A percentile compares a stretch with the other conserved stretches of the same genome.
These are phyloP conservation scores for Anarrhichthys ocellatus DNA, from an alignment of 2,113 vertebrate species.

Conservation along the genomic window DNA sequence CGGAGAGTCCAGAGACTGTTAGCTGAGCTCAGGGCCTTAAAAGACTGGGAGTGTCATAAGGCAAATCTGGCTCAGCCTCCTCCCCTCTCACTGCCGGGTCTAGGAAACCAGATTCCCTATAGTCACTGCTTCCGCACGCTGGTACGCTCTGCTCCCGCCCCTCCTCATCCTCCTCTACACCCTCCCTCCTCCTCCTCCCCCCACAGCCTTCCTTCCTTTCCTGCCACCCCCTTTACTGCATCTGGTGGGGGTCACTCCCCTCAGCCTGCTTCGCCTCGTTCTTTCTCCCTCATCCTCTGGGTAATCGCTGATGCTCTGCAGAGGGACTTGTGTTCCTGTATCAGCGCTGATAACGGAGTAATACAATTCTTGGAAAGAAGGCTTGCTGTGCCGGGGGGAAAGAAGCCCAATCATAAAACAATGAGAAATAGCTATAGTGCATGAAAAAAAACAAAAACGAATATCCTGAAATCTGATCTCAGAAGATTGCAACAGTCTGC, in stretches of 20 bases:
- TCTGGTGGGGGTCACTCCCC: constrained; percentile 19
- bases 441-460: background rate
- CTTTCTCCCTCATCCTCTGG: constrained; percentile 1
- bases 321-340: background rate
- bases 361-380: constrained; percentile 46
- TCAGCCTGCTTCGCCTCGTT: background rate
- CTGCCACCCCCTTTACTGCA: constrained; percentile 28
- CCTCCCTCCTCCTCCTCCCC: background rate
- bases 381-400: constrained; percentile 11
- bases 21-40: constrained; percentile 40
- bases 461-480: background rate
- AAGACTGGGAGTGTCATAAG: constrained; percentile 53
- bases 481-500: background rate
- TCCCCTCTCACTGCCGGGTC: constrained; percentile 34
- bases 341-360: constrained; percentile 24
- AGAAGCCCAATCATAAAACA: constrained; percentile 27
- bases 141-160: constrained; percentile 39
- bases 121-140: constrained; percentile 51
- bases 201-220: constrained; percentile 53
- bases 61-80: constrained; percentile 50
- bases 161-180: constrained; percentile 23
- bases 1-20: constrained; percentile 34
- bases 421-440: background rate
- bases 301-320: constrained; percentile 17
- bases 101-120: constrained; percentile 68